phyloP scores from a whole-genome alignment of 2,888 invertebrate genomes.

The Neelides folsomi region DNA sequence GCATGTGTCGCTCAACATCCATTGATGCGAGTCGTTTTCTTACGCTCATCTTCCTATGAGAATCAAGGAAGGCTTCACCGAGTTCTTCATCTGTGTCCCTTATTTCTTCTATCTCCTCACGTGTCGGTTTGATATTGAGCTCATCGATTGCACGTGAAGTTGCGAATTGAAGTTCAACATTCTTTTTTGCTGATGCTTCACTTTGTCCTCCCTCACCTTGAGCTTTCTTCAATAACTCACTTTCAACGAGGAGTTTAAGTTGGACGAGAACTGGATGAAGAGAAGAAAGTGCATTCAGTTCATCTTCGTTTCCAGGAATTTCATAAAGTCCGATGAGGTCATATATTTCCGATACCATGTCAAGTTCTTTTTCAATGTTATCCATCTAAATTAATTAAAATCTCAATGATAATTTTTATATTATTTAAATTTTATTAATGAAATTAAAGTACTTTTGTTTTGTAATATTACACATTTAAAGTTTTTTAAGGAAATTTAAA shows the following conservation, averaged over 20 bases:
- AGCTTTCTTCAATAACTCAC: slow-evolving; percentile 52
- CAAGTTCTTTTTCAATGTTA: slow-evolving; percentile 55
- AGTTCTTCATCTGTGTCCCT: slow-evolving; percentile 42
- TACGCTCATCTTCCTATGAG: slow-evolving; percentile 43
- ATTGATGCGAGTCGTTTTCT: too few relatives aligned
- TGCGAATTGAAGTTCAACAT: slow-evolving; percentile 38
- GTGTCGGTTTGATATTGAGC: too few relatives aligned
- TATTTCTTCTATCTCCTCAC: too few relatives aligned
- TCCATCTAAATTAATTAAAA: slow-evolving; percentile 45
- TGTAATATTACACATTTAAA: too few relatives aligned
- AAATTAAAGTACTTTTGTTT: too few relatives aligned
- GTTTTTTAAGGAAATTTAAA: neutral
- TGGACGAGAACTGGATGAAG: slow-evolving; percentile 36
- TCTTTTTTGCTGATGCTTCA: slow-evolving; percentile 61
- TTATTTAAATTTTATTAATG: neutral
- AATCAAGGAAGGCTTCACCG: slow-evolving; percentile 55
- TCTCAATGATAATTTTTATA: neutral
- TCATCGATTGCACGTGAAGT: too few relatives aligned
- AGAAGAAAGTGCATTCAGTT: slow-evolving; percentile 35
- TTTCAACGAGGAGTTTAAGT: slow-evolving; percentile 57
- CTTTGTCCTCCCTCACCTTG: slow-evolving; percentile 56
- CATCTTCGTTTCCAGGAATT: slow-evolving; percentile 58
- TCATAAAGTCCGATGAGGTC: slow-evolving; percentile 68
- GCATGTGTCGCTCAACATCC: too few relatives aligned
- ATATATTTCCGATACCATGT: slow-evolving; percentile 69